Percentiles rank a stretch among this genome's conserved stretches.
phyloP scores from a whole-genome alignment of 2,888 invertebrate species.

The Cryptosula pallasiana region DNA sequence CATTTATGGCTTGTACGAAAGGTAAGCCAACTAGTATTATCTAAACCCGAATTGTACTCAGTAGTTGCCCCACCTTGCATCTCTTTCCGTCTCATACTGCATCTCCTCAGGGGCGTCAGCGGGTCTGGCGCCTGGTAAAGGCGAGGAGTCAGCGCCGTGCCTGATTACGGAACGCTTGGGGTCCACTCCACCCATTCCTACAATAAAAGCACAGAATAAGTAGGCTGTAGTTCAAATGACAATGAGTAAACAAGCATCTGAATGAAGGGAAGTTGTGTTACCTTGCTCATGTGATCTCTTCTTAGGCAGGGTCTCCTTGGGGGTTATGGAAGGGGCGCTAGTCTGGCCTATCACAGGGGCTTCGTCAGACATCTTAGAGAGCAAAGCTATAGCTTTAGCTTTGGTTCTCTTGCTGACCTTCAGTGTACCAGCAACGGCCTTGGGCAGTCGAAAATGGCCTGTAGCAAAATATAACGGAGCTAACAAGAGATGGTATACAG shows the following conservation, averaged over 20 bases:
- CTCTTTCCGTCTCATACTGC: background rate
- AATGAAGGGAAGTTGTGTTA: background rate
- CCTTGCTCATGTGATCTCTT: constrained; percentile 7
- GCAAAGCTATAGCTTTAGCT: background rate
- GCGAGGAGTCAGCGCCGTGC: constrained; percentile 19
- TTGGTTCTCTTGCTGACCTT: constrained; percentile 14
- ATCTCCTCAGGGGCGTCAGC: background rate
- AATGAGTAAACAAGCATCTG: background rate
- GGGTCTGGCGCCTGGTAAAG: background rate
- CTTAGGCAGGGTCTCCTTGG: background rate
- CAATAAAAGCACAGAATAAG: background rate
- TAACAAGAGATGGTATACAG: background rate
- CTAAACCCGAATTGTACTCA: too few species aligned
- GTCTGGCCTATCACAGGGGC: background rate
- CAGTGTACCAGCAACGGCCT: constrained; percentile 28
- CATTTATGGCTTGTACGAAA: too few species aligned
- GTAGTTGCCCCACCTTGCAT: background rate
- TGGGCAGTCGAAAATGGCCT: constrained; percentile 41
- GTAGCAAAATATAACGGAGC: constrained; percentile 24
- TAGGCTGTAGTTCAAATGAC: background rate
- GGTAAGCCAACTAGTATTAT: too few species aligned
- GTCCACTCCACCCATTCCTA: background rate
- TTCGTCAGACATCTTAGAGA: constrained; percentile 18
- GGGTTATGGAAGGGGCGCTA: background rate
- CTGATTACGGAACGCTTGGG: constrained; percentile 3